Base-by-base conservation (phyloP, 2,113 vertebrate species). In the Myiagra hebetior region DNA sequence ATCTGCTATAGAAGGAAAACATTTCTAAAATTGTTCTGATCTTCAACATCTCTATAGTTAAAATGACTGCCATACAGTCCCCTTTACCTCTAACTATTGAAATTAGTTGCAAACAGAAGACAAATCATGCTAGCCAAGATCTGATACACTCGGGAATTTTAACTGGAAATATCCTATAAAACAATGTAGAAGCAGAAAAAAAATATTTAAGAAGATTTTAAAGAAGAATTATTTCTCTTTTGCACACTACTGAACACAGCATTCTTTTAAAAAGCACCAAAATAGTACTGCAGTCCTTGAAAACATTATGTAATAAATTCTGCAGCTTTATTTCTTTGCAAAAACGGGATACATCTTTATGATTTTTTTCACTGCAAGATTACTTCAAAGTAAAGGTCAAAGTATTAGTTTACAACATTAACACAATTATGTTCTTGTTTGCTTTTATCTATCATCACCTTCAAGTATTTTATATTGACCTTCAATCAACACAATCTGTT, bases 261-360 rank as follows among this genome's bases (percentile, higher is more conserved):
- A 26, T 59, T 85, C 44, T 91, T 63, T 85, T 41, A 60, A 87
- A 87, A 81, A 52, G 74, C 49, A 57, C 63, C 19, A 80, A 68
- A 89, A 78, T 39, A 62, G 69, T 53, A 85, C 67, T 55, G 89
- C 81, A 91, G 89, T 69, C 24, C 46, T 82, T 53, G 41, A 91
- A 89, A 76, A 50, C 7, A n/a, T 94, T 91, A 89, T 56, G 50
- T 87, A 91, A 95, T 72, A 80, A 85, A 91, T 65, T 55, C 67
- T 83, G 70, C 59, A 91, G 72, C 24, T 55, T 70, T 76, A 67
- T 53, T 69, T 85, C 50, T 53, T 57, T 70, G 33, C 41, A 79
- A 77, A 44, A 23, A 19, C 12, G 6, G 9, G 5, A 31, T 39
- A 42, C 9, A 30, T 65, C 31, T 22, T 82, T 13, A 59, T 33